Percentiles rank a stretch among this genome's conserved stretches.
Evolutionary conservation across 2,888 invertebrate species (phyloP).

Genomic region (Frankliniella intonsa): DNA sequence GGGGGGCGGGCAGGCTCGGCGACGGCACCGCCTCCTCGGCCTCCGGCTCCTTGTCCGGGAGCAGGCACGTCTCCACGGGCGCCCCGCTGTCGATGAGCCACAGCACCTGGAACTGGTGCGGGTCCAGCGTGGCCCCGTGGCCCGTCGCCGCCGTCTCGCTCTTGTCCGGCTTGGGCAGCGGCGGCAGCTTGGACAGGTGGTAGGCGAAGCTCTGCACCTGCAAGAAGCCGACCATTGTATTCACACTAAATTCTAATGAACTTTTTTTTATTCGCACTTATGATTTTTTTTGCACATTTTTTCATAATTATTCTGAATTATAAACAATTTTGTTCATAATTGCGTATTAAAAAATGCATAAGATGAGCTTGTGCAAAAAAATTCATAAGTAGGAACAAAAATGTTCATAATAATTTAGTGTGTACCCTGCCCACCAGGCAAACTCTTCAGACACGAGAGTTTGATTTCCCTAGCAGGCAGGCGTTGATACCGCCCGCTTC

Average conservation of each 20-base stretch:
- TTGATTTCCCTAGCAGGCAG: no score
- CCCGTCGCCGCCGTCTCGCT: conserved; percentile 38
- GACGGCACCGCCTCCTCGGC: conserved; percentile 16
- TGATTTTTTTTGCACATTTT: no score
- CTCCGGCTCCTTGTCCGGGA: conserved; percentile 37
- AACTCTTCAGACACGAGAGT: no score
- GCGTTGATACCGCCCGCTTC: no score
- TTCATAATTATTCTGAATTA: no score
- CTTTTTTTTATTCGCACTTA: no score
- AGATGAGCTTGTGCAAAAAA: no score
- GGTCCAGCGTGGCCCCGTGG: conserved; percentile 48
- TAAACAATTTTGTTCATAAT: no score
- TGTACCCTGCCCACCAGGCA: no score
- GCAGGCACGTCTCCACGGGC: conserved; percentile 54
- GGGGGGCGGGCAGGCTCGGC: conserved; percentile 38
- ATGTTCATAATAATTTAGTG: no score
- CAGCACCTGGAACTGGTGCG: conserved; percentile 65
- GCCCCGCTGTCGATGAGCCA: conserved; percentile 70
- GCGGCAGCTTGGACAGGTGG: conserved; percentile 44
- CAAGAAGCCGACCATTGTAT: background rate
- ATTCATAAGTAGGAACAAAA: no score
- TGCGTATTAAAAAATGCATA: no score
- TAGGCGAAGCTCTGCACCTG: conserved; percentile 49
- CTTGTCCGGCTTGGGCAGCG: conserved; percentile 37
- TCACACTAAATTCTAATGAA: conserved; percentile 31